A percentile compares a stretch with the other conserved stretches of the same genome.
phyloP scores from a whole-genome alignment of 35 echinoderm and acorn worm species.

The Diadema setosum region DNA sequence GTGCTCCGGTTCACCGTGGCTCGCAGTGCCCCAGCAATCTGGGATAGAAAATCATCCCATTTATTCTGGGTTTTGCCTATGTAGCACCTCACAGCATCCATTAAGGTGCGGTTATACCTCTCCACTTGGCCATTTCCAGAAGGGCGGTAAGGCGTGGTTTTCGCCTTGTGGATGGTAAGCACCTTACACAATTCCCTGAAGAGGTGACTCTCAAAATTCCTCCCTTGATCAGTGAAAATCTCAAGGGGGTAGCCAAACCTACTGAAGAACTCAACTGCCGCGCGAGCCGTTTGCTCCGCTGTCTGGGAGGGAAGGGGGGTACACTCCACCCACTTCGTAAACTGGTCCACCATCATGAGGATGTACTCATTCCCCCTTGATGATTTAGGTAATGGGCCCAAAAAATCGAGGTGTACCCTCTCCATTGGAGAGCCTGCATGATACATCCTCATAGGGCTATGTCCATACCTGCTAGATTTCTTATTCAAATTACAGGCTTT shows the following conservation, averaged over 20 bases:
- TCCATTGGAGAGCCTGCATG: too few relatives aligned
- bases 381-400: too few relatives aligned
- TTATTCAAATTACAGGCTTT: neutral
- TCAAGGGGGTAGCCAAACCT: neutral
- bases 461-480: neutral
- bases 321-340: conserved; percentile 29
- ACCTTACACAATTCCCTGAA: neutral
- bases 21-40: conserved; percentile 28
- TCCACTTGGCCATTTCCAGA: neutral
- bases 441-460: neutral
- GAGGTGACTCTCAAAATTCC: neutral
- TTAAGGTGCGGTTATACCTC: neutral
- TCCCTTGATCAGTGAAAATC: neutral
- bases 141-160: neutral
- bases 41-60: conserved; percentile 16
- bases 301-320: conserved; percentile 6
- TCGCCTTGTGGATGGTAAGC: neutral
- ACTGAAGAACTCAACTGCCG: neutral
- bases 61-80: neutral
- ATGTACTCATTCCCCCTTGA: too few relatives aligned
- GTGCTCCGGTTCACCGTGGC: conserved; percentile 29
- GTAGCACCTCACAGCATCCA: conserved; percentile 26
- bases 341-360: too few relatives aligned
- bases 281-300: neutral
- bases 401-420: too few relatives aligned